Conservation (phyloP, 2,888 invertebrate species). For the Cyclophora albipunctata region DNA sequence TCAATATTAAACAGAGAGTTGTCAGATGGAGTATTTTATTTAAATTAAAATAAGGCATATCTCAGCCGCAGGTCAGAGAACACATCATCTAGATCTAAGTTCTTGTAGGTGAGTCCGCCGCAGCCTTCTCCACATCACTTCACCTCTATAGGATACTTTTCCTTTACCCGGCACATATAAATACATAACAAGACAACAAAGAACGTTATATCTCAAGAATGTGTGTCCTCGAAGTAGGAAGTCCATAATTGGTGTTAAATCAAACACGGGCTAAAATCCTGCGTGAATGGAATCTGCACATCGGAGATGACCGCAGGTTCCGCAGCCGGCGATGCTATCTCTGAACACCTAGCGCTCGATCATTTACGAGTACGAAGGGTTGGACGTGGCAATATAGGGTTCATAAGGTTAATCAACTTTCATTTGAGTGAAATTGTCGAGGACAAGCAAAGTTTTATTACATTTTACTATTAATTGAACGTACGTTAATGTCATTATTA, state of each 20-base stretch:
- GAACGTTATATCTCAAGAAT: neutral
- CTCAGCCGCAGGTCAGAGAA: no score
- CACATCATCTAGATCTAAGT: no score
- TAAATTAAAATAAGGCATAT: no score
- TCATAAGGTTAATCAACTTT: neutral
- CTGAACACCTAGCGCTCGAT: conserved; percentile 58
- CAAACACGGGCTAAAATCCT: conserved; percentile 70
- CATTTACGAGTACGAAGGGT: conserved; percentile 6
- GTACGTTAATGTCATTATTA: no score
- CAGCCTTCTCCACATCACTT: no score
- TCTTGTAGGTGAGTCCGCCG: no score
- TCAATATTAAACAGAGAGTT: no score
- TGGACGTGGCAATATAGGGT: conserved; percentile 17
- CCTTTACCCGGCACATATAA: no score
- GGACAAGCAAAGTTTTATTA: no score
- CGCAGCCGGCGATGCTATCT: conserved; percentile 62
- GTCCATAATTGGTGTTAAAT: conserved; percentile 75
- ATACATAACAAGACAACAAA: neutral
- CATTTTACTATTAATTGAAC: no score
- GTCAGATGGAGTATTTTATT: no score
- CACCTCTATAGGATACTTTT: no score
- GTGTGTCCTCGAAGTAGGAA: conserved; percentile 36
- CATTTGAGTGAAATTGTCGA: neutral
- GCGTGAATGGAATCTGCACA: conserved; percentile 71
- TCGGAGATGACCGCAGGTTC: conserved; percentile 70